A percentile compares a stretch with the other conserved stretches of the same genome.
phyloP scores from a whole-genome alignment of 2,888 invertebrate species.

The Creontiades dilutus region DNA sequence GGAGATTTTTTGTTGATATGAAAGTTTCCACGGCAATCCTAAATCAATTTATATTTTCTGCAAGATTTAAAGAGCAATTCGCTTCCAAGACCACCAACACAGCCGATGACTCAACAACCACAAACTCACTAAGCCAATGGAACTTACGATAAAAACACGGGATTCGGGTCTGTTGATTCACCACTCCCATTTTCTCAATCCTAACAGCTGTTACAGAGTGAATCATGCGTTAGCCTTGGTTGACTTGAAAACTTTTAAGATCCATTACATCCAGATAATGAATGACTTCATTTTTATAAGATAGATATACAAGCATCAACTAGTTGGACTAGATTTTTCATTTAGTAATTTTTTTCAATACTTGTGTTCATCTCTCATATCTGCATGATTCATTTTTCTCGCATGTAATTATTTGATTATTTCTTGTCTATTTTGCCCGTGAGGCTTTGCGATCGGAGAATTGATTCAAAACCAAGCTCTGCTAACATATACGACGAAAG shows the following conservation, averaged over 20 bases:
- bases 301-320: not conserved
- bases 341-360: no score
- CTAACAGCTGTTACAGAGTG: no score
- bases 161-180: slow-evolving; percentile 82
- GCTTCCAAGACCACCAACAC: slow-evolving; percentile 78
- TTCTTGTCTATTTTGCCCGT: no score
- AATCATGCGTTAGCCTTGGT: not conserved
- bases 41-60: not conserved
- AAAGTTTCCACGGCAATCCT: not conserved
- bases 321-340: not conserved
- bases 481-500: no score
- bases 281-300: not conserved
- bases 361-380: not conserved
- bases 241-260: not conserved
- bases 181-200: no score
- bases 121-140: slow-evolving; percentile 77
- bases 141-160: slow-evolving; percentile 93
- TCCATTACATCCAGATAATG: no score
- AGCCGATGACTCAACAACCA: slow-evolving; percentile 75
- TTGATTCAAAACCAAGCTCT: no score
- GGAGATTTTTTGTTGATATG: no score
- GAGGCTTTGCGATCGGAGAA: no score
- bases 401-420: no score
- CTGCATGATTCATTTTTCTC: slow-evolving; percentile 2
- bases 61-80: slow-evolving; percentile 74